Evolutionary conservation across 2,888 invertebrate species (phyloP).

Genomic region (Ashinkailepas kermadecensis): DNA sequence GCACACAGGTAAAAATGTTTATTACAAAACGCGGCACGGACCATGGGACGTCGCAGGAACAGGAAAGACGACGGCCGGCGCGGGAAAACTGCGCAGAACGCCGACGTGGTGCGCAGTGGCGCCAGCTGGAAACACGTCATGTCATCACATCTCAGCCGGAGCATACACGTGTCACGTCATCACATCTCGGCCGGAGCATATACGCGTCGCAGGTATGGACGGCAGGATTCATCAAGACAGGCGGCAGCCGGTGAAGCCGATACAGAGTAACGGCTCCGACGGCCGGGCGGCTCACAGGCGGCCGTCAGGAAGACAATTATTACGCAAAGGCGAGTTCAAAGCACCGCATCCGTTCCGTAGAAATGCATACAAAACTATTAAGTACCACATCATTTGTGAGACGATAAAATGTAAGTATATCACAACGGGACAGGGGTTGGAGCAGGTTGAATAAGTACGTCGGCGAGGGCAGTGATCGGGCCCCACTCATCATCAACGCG

Average conservation of each 20-base stretch:
- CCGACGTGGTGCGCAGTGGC: background rate
- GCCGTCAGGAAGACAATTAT: background rate
- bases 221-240: background rate
- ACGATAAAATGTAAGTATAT: background rate
- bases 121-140: too few species aligned
- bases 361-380: slow-evolving; percentile 4
- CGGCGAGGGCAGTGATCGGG: background rate
- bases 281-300: background rate
- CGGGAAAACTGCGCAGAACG: background rate
- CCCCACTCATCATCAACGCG: background rate
- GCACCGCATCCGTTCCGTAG: background rate
- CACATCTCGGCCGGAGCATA: background rate
- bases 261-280: background rate
- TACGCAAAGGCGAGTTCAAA: background rate
- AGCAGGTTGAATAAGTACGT: background rate
- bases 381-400: background rate
- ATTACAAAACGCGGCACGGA: background rate
- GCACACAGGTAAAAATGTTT: background rate
- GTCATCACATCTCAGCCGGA: background rate
- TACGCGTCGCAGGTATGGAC: background rate
- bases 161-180: background rate
- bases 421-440: background rate
- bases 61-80: background rate
- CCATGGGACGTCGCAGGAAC: background rate
- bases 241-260: background rate